phyloP scores from a whole-genome alignment of 1,140 invertebrate genomes.

The Brachionus koreanus region DNA sequence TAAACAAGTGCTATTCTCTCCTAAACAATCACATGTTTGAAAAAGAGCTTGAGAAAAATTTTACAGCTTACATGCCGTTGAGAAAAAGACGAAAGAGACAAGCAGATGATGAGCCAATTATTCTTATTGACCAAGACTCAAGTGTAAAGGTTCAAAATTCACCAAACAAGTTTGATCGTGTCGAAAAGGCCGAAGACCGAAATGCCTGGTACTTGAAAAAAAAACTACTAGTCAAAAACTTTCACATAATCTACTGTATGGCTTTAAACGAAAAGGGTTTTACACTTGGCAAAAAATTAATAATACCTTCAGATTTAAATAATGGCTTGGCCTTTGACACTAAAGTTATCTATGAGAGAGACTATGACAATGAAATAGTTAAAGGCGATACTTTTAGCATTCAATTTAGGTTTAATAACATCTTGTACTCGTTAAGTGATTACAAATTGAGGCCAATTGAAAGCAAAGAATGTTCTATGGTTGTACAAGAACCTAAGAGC shows the following conservation, averaged over 20 bases:
- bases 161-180: background rate
- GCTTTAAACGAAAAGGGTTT: conserved; percentile 2
- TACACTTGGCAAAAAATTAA: background rate
- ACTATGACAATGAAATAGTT: conserved; percentile 17
- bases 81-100: background rate
- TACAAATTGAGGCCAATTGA: background rate
- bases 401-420: conserved; percentile 6
- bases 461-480: background rate
- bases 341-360: background rate
- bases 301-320: conserved; percentile 26
- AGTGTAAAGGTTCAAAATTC: background rate
- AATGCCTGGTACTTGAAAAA: conserved; percentile 8
- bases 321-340: background rate
- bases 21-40: background rate
- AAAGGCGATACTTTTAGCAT: conserved; percentile 23
- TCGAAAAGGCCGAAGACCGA: conserved; percentile 1
- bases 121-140: background rate
- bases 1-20: background rate
- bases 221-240: background rate
- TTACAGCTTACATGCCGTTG: background rate
- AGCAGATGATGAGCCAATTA: background rate
- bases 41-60: conserved; percentile 7
- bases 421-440: conserved; percentile 4
- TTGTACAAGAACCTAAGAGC: background rate
- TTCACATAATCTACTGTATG: conserved; percentile 26